Conservation (phyloP, 2,888 invertebrate species). For the Leucophenga maculata region DNA sequence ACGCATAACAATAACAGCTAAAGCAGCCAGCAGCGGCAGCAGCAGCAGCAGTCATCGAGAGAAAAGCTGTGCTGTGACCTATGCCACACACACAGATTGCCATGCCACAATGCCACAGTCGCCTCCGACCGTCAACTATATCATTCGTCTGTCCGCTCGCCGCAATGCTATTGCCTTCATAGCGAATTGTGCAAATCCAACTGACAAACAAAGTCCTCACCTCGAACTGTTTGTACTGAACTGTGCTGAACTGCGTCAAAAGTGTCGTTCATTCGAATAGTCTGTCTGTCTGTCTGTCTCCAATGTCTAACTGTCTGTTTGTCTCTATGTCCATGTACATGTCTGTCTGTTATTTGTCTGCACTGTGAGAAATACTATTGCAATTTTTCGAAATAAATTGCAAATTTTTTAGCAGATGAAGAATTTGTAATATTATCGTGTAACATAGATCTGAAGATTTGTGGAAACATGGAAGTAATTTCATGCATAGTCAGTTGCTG, state of each 20-base stretch:
- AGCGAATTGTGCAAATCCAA: conserved; percentile 33
- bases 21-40: neutral
- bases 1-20: conserved; percentile 5
- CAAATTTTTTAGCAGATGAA: no score
- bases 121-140: conserved; percentile 17
- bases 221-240: conserved; percentile 24
- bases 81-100: conserved; percentile 32
- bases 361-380: neutral
- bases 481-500: no score
- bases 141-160: neutral
- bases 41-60: conserved; percentile 3
- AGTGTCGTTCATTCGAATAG: conserved; percentile 41
- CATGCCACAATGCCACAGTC: conserved; percentile 8
- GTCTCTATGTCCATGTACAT: conserved; percentile 1
- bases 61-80: conserved; percentile 30
- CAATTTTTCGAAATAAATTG: no score
- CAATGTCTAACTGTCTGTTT: conserved; percentile 27
- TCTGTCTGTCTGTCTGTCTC: conserved; percentile 42
- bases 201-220: conserved; percentile 28
- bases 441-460: no score
- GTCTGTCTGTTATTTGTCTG: neutral
- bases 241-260: conserved; percentile 29
- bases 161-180: conserved; percentile 22
- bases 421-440: no score
- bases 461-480: no score